phyloP scores from a whole-genome alignment of 23 tunicate genomes.

The Clavelina lepadiformis region DNA sequence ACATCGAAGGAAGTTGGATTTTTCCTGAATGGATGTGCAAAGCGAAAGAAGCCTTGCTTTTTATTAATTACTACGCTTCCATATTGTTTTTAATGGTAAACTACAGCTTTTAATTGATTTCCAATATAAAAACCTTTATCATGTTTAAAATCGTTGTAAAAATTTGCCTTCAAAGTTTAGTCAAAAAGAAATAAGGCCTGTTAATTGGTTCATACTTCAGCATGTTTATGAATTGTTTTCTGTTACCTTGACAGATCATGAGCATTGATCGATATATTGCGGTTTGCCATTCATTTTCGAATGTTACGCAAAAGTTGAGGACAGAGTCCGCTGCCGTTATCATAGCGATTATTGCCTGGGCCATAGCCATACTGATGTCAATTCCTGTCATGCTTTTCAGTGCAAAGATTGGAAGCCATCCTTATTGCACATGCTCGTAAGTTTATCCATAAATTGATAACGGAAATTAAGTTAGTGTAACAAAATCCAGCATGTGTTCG shows the following conservation, averaged over 20 bases:
- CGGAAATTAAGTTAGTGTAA: too few species aligned
- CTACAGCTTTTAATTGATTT: too few species aligned
- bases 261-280: conserved; percentile 84
- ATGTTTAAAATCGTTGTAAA: too few species aligned
- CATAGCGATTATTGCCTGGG: conserved; percentile 45
- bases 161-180: too few species aligned
- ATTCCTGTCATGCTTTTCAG: conserved; percentile 60
- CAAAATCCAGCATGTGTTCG: too few species aligned
- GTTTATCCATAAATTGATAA: too few species aligned
- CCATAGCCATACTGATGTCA: conserved; percentile 24
- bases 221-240: too few species aligned
- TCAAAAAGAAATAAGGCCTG: too few species aligned
- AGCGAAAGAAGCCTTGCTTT: conserved; percentile 9
- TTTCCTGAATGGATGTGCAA: conserved; percentile 25
- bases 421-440: conserved; percentile 66
- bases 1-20: background rate
- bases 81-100: conserved; percentile 59
- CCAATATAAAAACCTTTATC: too few species aligned
- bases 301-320: conserved; percentile 30
- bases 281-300: conserved; percentile 60
- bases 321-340: conserved; percentile 21
- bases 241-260: conserved; percentile 71
- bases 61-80: conserved; percentile 43
- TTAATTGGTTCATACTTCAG: too few species aligned
- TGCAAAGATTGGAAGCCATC: conserved; percentile 26